Evolutionary conservation across 2,113 vertebrate genomes (phyloP).

Genomic region (Aythya baeri): DNA sequence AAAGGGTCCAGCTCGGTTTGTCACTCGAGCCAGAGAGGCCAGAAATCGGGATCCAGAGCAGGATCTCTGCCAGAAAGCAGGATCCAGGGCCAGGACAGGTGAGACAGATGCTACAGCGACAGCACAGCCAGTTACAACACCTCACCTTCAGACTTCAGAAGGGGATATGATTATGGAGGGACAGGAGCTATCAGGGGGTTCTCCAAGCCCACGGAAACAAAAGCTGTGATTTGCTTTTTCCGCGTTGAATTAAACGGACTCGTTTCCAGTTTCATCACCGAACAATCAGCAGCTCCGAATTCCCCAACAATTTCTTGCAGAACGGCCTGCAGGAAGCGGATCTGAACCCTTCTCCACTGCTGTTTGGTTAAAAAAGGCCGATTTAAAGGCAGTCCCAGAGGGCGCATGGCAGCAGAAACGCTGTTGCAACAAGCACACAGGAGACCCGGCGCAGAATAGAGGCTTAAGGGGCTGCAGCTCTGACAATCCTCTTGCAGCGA

Average conservation of each 20-base stretch:
- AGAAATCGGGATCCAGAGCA: background rate
- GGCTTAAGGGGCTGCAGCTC: background rate
- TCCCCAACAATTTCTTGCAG: background rate
- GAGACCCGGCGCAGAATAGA: background rate
- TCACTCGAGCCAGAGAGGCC: background rate
- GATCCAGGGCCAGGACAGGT: background rate
- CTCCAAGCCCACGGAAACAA: background rate
- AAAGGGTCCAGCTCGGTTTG: background rate
- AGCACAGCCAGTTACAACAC: background rate
- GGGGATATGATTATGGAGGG: background rate
- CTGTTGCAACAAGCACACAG: background rate
- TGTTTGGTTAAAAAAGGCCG: background rate
- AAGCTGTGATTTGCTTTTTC: background rate
- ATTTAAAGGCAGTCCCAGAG: background rate
- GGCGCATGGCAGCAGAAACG: background rate
- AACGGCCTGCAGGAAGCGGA: background rate
- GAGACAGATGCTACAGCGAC: background rate
- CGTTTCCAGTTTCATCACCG: background rate
- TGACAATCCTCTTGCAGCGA: background rate
- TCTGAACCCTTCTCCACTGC: background rate
- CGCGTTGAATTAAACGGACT: background rate
- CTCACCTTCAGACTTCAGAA: background rate
- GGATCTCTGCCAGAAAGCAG: background rate
- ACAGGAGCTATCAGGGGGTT: background rate
- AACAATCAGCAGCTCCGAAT: background rate